Conservation (phyloP, 30 jellyfish, hydroid and myxozoan species). For the Hydractinia symbiolongicarpus region DNA sequence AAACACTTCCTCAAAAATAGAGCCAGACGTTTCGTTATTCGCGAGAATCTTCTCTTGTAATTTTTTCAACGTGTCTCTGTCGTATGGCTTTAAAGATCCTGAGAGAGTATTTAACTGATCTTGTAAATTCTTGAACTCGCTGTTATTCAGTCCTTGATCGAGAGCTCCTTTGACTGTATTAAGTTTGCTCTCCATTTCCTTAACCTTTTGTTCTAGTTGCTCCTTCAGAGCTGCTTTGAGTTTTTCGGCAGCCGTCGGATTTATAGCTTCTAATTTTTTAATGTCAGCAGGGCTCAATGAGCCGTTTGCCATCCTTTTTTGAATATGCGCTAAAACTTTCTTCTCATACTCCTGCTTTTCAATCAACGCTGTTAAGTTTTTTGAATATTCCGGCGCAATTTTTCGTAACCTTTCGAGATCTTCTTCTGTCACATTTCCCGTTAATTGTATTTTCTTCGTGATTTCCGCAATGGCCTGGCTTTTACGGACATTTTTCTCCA, state of each 20-base stretch:
- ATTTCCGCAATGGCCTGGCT: constrained; percentile 38
- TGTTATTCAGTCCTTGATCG: constrained; percentile 35
- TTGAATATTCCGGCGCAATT: constrained; percentile 54
- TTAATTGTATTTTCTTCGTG: constrained; percentile 31
- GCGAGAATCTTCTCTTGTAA: constrained; percentile 52
- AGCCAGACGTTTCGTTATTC: constrained; percentile 41
- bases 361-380: constrained; percentile 22
- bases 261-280: constrained; percentile 38
- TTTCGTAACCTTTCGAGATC: constrained; percentile 42
- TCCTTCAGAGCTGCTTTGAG: constrained; percentile 70
- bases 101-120: constrained; percentile 45
- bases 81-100: constrained; percentile 43
- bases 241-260: constrained; percentile 69
- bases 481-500: constrained; percentile 47
- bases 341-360: constrained; percentile 18
- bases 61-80: constrained; percentile 24
- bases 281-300: constrained; percentile 45
- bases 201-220: constrained; percentile 56
- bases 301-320: constrained; percentile 45
- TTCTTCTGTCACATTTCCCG: constrained; percentile 43
- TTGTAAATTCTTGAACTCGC: constrained; percentile 36
- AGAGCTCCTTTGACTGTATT: constrained; percentile 52
- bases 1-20: constrained; percentile 55
- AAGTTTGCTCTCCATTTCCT: constrained; percentile 74
- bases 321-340: constrained; percentile 25